Conservation (phyloP, 2,888 invertebrate genomes). For the Conomelus anceps region DNA sequence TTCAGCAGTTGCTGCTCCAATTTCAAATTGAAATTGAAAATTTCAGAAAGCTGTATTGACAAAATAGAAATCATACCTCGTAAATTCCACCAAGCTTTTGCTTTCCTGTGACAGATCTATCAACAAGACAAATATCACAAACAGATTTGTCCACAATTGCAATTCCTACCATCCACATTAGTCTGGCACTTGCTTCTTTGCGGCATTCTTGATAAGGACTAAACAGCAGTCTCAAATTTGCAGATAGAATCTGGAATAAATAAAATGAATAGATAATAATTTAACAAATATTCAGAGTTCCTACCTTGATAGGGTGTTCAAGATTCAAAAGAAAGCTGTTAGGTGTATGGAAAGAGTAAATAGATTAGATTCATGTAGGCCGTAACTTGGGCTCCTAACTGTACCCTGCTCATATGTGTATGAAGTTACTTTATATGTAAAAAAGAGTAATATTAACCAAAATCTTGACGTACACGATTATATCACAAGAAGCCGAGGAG, state of each 20-base stretch:
- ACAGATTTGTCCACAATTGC: not conserved
- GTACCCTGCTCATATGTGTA: too few relatives aligned
- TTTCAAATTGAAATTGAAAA: too few relatives aligned
- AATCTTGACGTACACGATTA: too few relatives aligned
- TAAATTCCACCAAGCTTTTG: slow-evolving; percentile 19
- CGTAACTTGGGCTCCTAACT: not conserved
- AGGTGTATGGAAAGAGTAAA: too few relatives aligned
- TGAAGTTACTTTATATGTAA: too few relatives aligned
- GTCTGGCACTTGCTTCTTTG: slow-evolving; percentile 47
- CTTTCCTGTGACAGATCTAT: slow-evolving; percentile 12
- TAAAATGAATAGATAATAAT: not conserved
- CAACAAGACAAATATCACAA: slow-evolving; percentile 17
- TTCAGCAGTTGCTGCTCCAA: too few relatives aligned
- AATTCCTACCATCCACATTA: slow-evolving; percentile 45
- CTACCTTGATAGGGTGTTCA: too few relatives aligned
- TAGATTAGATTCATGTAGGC: not conserved
- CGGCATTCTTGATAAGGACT: slow-evolving; percentile 41
- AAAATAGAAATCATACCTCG: slow-evolving; percentile 12
- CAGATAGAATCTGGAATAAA: slow-evolving; percentile 43
- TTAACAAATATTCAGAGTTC: not conserved
- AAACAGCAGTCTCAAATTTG: slow-evolving; percentile 48
- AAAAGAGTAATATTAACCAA: too few relatives aligned
- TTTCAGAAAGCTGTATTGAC: too few relatives aligned
- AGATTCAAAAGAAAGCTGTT: too few relatives aligned
- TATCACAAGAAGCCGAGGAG: too few relatives aligned